Base-by-base conservation (phyloP, 1,140 invertebrate genomes). In the Cylas formicarius region DNA sequence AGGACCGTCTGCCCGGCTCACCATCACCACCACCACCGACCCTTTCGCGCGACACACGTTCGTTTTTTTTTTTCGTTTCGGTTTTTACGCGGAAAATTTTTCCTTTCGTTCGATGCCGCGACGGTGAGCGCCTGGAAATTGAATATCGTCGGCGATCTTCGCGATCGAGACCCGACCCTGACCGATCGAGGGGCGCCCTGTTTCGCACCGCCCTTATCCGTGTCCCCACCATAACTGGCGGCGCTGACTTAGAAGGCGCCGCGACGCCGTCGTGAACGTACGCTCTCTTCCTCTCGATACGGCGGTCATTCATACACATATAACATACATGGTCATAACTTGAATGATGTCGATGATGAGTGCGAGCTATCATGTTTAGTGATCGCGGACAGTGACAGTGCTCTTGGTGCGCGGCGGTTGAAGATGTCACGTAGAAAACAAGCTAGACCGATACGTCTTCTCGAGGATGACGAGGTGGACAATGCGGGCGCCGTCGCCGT, bases 391-490 rank as follows among this genome's bases (percentile, higher is more conserved):
- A 33, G 48, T 56, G 48, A 43, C 43, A 47, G 49, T 56, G 54
- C 40, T 34, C 11, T 52, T 58, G n/a, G n/a, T n/a, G 50, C 54
- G 57, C 28, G 49, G 57, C 51, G 51, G 43, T 50, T n/a, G 40
- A 58, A 38, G 58, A 80, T 75, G 74, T 76, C 70, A 57, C 70
- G 75, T 53, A 67, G 76, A 64, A 81, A 79, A 63, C 77, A 75
- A 57, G 67, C 73, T 16, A 65, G 74, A 39, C 77, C 77, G 33
- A 70, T 69, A 37, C 64, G 70, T 38, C 70, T 72, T 53, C 63
- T 71, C 37, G 71, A 77, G 46, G 61, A 70, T 33, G 70, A 70
- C 28, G 57, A 57, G 23, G 47, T 49, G n/a, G 37, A 46, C 20
- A 44, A 52, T 36, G 44, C 44, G 16, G 21, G 33, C 19, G 43